These are phyloP conservation scores for Tylochromis polylepis DNA, from an alignment of 2,113 vertebrate species.

Conservation along the genomic window DNA sequence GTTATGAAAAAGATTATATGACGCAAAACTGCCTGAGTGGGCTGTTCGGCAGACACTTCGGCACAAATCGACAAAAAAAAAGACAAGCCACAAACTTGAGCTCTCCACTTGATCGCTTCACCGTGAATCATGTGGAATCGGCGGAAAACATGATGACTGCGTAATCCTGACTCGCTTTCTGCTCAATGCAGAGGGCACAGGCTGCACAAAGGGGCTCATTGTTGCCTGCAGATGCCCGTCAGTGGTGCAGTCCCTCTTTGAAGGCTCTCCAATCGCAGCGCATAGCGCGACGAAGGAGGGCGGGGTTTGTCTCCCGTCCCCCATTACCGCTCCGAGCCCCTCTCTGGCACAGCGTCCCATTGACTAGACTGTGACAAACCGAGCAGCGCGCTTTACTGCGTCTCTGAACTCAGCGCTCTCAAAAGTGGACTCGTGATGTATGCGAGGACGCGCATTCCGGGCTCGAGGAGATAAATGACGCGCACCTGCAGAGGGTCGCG, in stretches of 20 bases:
- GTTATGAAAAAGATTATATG: neutral
- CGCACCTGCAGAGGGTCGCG: slow-evolving; percentile 37
- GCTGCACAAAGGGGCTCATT: slow-evolving; percentile 71
- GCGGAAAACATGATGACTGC: neutral
- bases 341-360: slow-evolving; percentile 39
- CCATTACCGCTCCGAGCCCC: neutral
- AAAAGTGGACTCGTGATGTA: neutral
- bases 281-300: slow-evolving; percentile 52
- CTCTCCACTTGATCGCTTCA: neutral
- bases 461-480: slow-evolving; percentile 15
- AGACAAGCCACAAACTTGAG: neutral
- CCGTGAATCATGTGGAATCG: neutral
- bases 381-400: neutral
- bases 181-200: slow-evolving; percentile 16
- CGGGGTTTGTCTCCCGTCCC: slow-evolving; percentile 38
- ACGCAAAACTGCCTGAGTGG: neutral
- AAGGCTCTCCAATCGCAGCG: slow-evolving; percentile 63
- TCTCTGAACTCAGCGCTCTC: neutral
- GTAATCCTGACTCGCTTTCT: neutral
- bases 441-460: neutral
- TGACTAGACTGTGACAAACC: slow-evolving; percentile 47
- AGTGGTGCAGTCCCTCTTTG: slow-evolving; percentile 58
- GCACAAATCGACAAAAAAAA: neutral
- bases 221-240: slow-evolving; percentile 63
- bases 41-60: neutral